A percentile compares a stretch with the other conserved stretches of the same genome.
Conservation (phyloP, 1,140 invertebrate genomes). For the Melanaphis sacchari region DNA sequence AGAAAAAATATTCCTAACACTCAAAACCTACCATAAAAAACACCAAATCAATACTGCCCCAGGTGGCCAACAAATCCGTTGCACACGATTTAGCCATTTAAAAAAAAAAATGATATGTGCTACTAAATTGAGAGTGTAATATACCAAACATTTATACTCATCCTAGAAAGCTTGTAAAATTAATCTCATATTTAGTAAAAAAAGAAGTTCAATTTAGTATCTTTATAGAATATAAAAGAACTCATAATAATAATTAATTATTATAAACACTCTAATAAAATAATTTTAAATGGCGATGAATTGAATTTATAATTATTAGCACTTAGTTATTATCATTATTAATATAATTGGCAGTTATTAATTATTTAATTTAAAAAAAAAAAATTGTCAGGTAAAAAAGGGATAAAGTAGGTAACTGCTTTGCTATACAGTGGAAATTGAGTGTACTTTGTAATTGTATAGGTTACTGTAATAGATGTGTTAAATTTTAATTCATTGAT, state of each 20-base stretch:
- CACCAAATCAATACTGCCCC: constrained; percentile 38
- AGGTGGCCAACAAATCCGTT: neutral
- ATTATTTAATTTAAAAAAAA: neutral
- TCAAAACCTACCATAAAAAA: constrained; percentile 43
- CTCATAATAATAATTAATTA: neutral
- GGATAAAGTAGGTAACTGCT: neutral
- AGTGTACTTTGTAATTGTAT: neutral
- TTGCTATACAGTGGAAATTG: neutral
- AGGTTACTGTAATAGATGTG: neutral
- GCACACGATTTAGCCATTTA: constrained; percentile 33
- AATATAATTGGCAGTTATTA: neutral
- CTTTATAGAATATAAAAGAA: neutral
- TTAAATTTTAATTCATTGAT: neutral
- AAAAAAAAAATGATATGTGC: neutral
- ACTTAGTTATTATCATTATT: neutral
- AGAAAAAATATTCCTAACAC: constrained; percentile 29
- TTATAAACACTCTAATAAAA: neutral
- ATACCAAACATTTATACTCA: neutral
- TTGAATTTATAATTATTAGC: neutral
- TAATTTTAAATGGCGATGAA: neutral
- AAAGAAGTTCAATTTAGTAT: neutral
- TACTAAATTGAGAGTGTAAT: neutral
- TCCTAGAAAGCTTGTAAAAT: neutral
- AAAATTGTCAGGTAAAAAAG: neutral
- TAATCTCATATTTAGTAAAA: neutral